Conservation (phyloP, 1,140 invertebrate species). For the Halesus radiatus region DNA sequence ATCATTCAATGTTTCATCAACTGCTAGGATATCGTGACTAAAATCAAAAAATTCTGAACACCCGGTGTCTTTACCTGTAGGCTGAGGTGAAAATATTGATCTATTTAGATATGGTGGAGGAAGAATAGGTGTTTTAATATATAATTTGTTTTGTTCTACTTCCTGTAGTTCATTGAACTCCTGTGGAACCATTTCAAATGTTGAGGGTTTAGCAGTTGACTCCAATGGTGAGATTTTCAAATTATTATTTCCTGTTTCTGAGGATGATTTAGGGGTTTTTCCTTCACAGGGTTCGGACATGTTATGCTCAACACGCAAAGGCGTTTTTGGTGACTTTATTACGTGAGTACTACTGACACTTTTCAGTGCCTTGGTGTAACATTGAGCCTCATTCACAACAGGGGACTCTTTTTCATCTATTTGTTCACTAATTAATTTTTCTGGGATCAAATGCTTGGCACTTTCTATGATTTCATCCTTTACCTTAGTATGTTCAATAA, state of each 20-base stretch:
- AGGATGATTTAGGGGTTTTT: slow-evolving; percentile 39
- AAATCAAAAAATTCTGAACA: slow-evolving; percentile 76
- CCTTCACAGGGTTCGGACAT: slow-evolving; percentile 49
- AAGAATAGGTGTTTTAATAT: slow-evolving; percentile 45
- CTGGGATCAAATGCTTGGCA: neutral
- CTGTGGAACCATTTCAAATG: slow-evolving; percentile 45
- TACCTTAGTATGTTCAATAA: slow-evolving; percentile 24
- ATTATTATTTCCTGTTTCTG: slow-evolving; percentile 61
- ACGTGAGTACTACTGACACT: slow-evolving; percentile 34
- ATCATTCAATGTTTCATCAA: slow-evolving; percentile 74
- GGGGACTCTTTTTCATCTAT: slow-evolving; percentile 25
- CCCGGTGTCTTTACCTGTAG: slow-evolving; percentile 74
- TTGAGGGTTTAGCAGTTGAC: slow-evolving; percentile 58
- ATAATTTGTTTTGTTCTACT: slow-evolving; percentile 45
- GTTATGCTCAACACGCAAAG: slow-evolving; percentile 65
- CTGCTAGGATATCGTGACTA: slow-evolving; percentile 75
- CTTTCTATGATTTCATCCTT: neutral
- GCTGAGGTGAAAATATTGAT: slow-evolving; percentile 81
- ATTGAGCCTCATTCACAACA: slow-evolving; percentile 5
- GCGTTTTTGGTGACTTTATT: slow-evolving; percentile 65
- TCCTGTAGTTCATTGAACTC: slow-evolving; percentile 48
- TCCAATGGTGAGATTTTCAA: slow-evolving; percentile 67
- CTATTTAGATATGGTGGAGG: slow-evolving; percentile 67
- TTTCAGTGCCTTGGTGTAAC: neutral
- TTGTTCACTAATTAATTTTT: slow-evolving; percentile 1